Percentiles rank a stretch among this genome's conserved stretches.
Evolutionary conservation across 2,888 invertebrate species (phyloP).

Genomic region (Dicranocentrus wangi): DNA sequence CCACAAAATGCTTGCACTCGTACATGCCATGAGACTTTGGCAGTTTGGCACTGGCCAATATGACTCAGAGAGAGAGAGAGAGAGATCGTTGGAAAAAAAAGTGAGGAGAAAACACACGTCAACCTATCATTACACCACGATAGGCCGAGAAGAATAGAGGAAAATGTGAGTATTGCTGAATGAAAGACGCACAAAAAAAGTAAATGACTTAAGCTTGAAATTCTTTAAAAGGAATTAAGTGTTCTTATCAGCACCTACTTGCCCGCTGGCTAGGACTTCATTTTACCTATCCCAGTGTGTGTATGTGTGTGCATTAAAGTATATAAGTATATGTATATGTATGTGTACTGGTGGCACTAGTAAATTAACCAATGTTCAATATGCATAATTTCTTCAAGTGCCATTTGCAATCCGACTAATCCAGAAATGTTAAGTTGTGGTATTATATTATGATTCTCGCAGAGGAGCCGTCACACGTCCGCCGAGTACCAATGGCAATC

Average conservation of each 20-base stretch:
- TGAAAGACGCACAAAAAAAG: conserved; percentile 29
- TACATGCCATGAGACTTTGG: conserved; percentile 35
- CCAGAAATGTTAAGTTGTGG: not conserved
- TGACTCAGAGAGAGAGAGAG: conserved; percentile 29
- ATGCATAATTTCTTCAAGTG: conserved; percentile 4
- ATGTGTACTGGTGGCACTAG: not conserved
- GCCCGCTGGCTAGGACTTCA: conserved; percentile 51
- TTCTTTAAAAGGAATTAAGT: conserved; percentile 52
- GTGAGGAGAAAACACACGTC: conserved; percentile 31
- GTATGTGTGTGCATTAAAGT: too few relatives aligned
- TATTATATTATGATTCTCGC: not conserved
- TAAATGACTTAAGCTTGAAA: conserved; percentile 47
- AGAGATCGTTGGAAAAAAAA: conserved; percentile 9
- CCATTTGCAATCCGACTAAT: conserved; percentile 11
- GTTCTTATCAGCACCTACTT: conserved; percentile 49
- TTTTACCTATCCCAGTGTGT: conserved; percentile 25
- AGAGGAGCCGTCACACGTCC: too few relatives aligned
- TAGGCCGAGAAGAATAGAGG: conserved; percentile 29
- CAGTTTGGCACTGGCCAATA: conserved; percentile 44
- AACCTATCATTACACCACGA: conserved; percentile 40
- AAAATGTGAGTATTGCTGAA: conserved; percentile 25
- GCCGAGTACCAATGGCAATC: not conserved
- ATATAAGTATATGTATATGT: conserved; percentile 23
- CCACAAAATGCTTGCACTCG: conserved; percentile 22
- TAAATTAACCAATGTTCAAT: conserved; percentile 3